Conservation (phyloP, 2,888 invertebrate genomes). For the Allolobophora icterica region DNA sequence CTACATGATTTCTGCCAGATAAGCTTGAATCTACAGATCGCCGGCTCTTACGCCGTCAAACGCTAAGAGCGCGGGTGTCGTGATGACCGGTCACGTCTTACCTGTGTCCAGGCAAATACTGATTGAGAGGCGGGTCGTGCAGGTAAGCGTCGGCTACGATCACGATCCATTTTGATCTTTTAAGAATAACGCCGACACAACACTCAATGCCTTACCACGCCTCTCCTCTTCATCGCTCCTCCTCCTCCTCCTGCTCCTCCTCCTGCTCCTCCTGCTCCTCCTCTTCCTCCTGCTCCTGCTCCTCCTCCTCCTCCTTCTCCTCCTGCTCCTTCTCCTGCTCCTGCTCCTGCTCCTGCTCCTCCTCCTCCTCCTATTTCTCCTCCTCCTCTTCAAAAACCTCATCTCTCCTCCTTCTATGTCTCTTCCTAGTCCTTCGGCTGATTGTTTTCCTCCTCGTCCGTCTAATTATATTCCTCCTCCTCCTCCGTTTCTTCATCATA, state of each 20-base stretch:
- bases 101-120: background rate
- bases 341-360: no score
- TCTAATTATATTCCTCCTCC: background rate
- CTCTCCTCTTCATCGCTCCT: background rate
- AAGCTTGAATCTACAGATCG: background rate
- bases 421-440: background rate
- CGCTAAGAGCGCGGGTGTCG: background rate
- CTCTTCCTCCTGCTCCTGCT: no score
- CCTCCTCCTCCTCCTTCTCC: background rate
- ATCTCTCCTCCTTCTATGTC: no score
- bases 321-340: no score
- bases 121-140: conserved; percentile 9
- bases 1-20: background rate
- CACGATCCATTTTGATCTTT: background rate
- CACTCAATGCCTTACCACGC: background rate
- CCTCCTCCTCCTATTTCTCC: background rate
- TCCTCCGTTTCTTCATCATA: background rate
- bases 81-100: conserved; percentile 7
- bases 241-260: background rate
- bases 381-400: no score
- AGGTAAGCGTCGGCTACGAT: background rate
- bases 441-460: background rate
- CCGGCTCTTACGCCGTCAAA: background rate
- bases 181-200: background rate
- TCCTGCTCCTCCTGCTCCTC: background rate